Percentiles rank a stretch among this genome's conserved stretches.
Evolutionary conservation across 2,113 vertebrate genomes (phyloP).

Genomic region (Benitochromis conjunctus): DNA sequence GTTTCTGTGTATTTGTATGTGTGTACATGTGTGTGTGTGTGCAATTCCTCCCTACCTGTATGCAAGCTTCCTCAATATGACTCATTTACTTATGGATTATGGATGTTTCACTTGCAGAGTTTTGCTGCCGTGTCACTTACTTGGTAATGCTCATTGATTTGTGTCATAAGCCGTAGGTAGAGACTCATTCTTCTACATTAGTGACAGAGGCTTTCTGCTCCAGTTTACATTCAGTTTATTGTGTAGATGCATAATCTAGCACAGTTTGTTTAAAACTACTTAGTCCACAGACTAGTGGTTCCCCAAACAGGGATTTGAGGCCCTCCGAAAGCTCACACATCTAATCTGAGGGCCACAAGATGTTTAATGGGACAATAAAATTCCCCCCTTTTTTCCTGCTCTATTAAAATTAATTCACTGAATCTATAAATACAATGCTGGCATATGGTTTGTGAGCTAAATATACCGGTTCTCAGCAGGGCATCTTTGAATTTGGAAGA

Average conservation of each 20-base stretch:
- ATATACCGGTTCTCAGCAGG: not conserved
- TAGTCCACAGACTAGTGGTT: not conserved
- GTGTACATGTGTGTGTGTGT: not conserved
- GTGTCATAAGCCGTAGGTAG: not conserved
- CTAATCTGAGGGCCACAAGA: not conserved
- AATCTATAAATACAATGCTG: not conserved
- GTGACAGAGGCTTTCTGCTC: not conserved
- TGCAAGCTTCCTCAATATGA: not conserved
- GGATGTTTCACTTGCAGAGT: not conserved
- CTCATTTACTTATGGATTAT: constrained; percentile 1
- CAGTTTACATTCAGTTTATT: not conserved
- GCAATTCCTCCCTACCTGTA: not conserved
- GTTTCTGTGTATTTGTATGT: not conserved
- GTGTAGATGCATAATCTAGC: not conserved
- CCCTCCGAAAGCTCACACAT: not conserved
- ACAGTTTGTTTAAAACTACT: not conserved
- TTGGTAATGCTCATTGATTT: constrained; percentile 25
- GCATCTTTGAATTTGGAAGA: not conserved
- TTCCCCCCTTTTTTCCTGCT: not conserved
- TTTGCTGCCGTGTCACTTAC: not conserved
- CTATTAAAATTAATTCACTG: not conserved
- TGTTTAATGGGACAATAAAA: not conserved
- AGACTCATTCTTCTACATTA: not conserved
- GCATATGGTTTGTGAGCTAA: not conserved
- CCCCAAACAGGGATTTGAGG: not conserved